Evolutionary conservation across 1,140 invertebrate genomes (phyloP), one percentile per base, ranked within the genome.

Genomic region (Dinoponera quadriceps): DNA sequence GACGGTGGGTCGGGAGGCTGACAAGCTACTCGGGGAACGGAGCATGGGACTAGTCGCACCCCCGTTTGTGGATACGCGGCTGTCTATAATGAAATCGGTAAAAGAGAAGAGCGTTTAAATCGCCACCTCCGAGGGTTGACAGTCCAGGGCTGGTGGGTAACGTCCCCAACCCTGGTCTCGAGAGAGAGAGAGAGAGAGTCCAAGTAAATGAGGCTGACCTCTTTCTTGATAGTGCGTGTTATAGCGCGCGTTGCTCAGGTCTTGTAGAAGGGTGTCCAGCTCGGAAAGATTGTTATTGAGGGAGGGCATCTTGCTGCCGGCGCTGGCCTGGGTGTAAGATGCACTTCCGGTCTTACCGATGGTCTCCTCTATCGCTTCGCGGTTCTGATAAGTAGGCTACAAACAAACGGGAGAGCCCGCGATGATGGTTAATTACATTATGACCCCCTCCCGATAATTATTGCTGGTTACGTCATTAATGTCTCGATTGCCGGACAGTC

Each of bases 221-320:
- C 92, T 89, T 72, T 94, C 93, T 38, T 92, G 88, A 75, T 90
- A 88, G 14, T 94, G 91, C 25, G 92, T 85, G 82, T 94, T 96
- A 90, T 98, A 98, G 72, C 97, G 96, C 0, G 97, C 97, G 89
- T 97, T 97, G 94, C 98, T 99, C 83, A 99, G 95, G 93, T 99
- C 98, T 91, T 99, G 96, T 73, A 99, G 95, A 62, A 99, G 95
- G 29, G 97, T 98, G 93, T 99, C 98, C 89, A 99, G 93, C 94
- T 99, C 98, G 0, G 97, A 98, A 27, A 99, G 95, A 94, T 98
- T 98, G 57, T 96, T 97, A 89, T 96, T 96, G 29, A 96, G 95
- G 1, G 95, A 95, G 29, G 95, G 95, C 91, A 94, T 93, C 88
- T 94, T 95, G 4, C 91, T 91, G 20, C 90, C 88, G 49, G 83